Base-by-base conservation (phyloP, 2,888 invertebrate genomes). In the Syritta pipiens region DNA sequence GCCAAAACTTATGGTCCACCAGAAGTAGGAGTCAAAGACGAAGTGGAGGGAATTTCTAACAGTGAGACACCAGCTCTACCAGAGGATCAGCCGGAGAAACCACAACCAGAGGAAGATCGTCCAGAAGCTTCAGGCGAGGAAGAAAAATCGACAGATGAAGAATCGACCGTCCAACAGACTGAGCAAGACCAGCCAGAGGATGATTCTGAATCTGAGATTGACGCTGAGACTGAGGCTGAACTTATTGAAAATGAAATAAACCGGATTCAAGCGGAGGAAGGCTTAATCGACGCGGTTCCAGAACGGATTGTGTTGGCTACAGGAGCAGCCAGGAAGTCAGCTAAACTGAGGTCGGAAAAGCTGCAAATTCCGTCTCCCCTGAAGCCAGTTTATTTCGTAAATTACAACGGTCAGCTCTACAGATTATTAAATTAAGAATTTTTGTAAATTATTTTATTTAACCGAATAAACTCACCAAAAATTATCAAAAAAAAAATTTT, bases 1-100 rank as follows among this genome's bases (percentile, higher is more conserved):
- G 69, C 57, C 28, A 10, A 51, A 14, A 63, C 37, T 20, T 76
- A 76, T 57, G 69, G 76, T 5, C 69, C 76, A 14, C 76, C 76
- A n/a, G 63, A 65, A 9, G 14, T 40, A 0, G 46, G 6, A 4
- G 7, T 19, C 4, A 51, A 53, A 5, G 48, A 53, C 28, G 53
- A 14, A 20, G 40, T n/a, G 6, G 59, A 68, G 20, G 12, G 49
- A 37, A 14, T 19, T 12, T 6, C 7, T 24, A 4, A 7, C 48
- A 3, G 30, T 7, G 42, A 32, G 4, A 14, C 35, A 22, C 42
- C 57, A 20, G 30, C 6, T 1, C 20, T 44, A 5, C 10, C 26
- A 40, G 17, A 49, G 2, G 49, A 30, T 0, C 55, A 32, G 3
- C 7, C 63, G 1, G 30, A 6, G 0, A 40, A 57, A 19, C 19